phyloP scores from a whole-genome alignment of 1,140 invertebrate species.

The Bombus affinis region DNA sequence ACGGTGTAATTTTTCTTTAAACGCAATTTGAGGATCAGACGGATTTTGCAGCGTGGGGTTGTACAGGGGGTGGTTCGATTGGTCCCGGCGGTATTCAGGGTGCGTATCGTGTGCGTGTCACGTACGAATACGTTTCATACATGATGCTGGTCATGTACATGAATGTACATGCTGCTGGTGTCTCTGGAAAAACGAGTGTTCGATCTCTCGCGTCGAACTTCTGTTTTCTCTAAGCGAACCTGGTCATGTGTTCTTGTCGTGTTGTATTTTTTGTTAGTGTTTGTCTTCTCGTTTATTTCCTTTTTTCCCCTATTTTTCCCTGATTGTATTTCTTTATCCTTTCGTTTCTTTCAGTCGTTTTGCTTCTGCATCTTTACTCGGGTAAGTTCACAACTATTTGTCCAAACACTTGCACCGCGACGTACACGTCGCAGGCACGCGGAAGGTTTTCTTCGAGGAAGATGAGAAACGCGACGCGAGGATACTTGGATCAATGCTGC shows the following conservation, averaged over 20 bases:
- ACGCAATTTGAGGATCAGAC: not conserved
- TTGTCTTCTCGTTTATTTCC: not conserved
- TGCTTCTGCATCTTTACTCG: not conserved
- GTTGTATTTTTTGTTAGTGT: not conserved
- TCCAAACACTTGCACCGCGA: not conserved
- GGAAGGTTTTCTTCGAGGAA: not conserved
- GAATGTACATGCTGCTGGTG: not conserved
- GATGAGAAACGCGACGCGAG: not conserved
- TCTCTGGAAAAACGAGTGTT: not conserved
- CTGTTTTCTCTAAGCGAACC: not conserved
- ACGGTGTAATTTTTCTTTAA: slow-evolving; percentile 23
- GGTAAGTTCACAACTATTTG: not conserved
- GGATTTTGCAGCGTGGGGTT: not conserved
- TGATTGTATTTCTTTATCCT: not conserved
- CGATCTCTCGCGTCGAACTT: not conserved
- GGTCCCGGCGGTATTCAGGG: slow-evolving; percentile 74
- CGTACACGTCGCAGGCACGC: not conserved
- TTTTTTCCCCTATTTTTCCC: not conserved
- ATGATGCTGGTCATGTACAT: not conserved
- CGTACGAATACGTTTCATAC: not conserved
- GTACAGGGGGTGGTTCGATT: slow-evolving; percentile 62
- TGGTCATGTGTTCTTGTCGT: not conserved
- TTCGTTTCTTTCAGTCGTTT: too few species aligned
- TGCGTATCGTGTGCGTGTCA: slow-evolving; percentile 45
- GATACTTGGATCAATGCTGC: not conserved